Evolutionary conservation across 1,140 invertebrate genomes (phyloP), one percentile per base, ranked within the genome.

Genomic region (Panonychus citri): DNA sequence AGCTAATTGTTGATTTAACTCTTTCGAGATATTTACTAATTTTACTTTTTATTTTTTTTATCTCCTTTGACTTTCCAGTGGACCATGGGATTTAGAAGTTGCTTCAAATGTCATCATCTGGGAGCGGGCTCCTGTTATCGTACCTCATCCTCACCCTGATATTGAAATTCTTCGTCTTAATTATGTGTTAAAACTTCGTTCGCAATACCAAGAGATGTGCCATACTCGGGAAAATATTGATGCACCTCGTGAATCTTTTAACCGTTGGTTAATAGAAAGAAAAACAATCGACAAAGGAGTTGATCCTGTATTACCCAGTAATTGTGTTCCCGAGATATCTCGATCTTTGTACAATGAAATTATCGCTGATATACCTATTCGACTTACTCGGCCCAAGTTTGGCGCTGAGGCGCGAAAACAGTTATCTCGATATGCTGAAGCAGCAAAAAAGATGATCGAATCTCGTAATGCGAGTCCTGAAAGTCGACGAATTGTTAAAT

Each of bases 341-440:
- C 77, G 81, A 66, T 85, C 85, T 4, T 91, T 96, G 88, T 93
- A 90, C 69, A 79, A 85, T 55, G 91, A 95, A 74, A 93, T 97
- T 28, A 94, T 97, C 87, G 89, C 93, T 69, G 90, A 96, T 68
- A 91, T 97, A 64, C 91, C 91, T 0, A 87, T 97, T 30, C 94
- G 93, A 72, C 76, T 96, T 46, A 78, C 87, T 7, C 81, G 86
- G 67, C 88, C 90, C 12, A 94, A 93, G 69, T 94, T 87, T 66
- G 89, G 86, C 8, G 85, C 83, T 5, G 90, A 97, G 72, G 89
- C 90, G 0, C 74, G 89, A n/a, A 94, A 94, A 69, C 90, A 95
- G 66, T 70, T 97, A 1, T 88, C 85, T 8, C 78, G 84, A 42
- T 96, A 94, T 69, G 89, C 89, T 0, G 89, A 97, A 69, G 88